These are phyloP conservation scores for Loris lydekkerianus DNA, from an alignment of 2,797 vertebrate genomes.

Conservation along the genomic window DNA sequence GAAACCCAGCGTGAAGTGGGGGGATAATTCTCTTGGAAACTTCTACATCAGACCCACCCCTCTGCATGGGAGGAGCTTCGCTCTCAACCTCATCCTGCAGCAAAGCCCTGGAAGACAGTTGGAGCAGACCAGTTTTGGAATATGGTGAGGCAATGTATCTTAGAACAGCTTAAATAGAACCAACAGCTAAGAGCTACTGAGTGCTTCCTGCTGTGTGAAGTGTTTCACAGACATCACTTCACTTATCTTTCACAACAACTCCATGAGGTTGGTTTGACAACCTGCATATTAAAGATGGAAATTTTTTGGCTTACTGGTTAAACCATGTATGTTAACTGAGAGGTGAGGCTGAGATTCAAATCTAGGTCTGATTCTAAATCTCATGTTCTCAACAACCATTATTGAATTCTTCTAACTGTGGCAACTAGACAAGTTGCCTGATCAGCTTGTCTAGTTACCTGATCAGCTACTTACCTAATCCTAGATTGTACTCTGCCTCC, in stretches of 20 bases:
- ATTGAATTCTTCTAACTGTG: constrained; percentile 45
- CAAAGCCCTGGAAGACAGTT: neutral
- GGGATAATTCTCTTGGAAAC: neutral
- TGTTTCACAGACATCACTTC: constrained; percentile 20
- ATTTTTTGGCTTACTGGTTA: constrained; percentile 40
- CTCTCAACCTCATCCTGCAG: neutral
- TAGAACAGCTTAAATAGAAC: neutral
- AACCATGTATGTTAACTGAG: neutral
- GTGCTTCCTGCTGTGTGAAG: neutral
- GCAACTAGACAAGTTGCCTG: neutral
- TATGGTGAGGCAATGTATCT: neutral
- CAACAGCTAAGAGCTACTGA: neutral
- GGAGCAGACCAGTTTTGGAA: neutral
- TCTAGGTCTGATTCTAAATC: constrained; percentile 27
- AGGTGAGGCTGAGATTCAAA: neutral
- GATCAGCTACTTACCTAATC: constrained; percentile 18
- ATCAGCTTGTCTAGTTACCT: too few relatives aligned
- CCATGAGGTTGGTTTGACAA: neutral
- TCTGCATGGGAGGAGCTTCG: neutral
- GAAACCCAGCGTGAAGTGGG: neutral
- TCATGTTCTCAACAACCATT: neutral
- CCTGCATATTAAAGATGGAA: constrained; percentile 53
- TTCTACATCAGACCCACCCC: neutral
- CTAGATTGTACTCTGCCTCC: neutral
- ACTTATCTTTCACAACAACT: constrained; percentile 2